Evolutionary conservation across 2,113 vertebrate genomes (phyloP).

Genomic region (Centropristis striata): DNA sequence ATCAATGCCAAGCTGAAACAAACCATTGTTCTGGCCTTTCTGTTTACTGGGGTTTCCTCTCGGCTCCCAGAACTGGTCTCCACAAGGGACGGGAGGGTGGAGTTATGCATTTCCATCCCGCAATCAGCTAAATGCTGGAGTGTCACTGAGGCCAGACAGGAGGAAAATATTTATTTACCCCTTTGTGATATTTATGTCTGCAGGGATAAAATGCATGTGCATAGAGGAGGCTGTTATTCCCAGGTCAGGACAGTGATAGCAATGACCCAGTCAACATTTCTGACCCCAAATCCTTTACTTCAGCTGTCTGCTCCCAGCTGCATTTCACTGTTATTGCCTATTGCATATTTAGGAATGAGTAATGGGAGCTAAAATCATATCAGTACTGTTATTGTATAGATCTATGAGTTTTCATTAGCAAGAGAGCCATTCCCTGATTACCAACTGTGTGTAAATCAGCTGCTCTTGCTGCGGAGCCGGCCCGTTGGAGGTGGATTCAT

Average conservation of each 20-base stretch:
- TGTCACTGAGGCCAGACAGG: conserved; percentile 40
- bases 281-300: conserved; percentile 47
- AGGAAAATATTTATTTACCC: conserved; percentile 69
- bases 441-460: conserved; percentile 83
- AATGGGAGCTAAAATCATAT: conserved; percentile 77
- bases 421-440: conserved; percentile 87
- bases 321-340: conserved; percentile 57
- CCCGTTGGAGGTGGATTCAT: conserved; percentile 67
- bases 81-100: conserved; percentile 29
- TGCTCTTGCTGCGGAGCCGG: conserved; percentile 35
- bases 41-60: conserved; percentile 65
- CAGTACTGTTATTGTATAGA: conserved; percentile 76
- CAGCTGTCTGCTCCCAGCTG: conserved; percentile 25
- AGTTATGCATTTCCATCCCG: conserved; percentile 60
- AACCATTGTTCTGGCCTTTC: conserved; percentile 50
- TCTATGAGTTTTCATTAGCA: conserved; percentile 87
- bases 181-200: conserved; percentile 73
- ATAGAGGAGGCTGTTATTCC: conserved; percentile 18
- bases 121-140: conserved; percentile 79
- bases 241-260: conserved; percentile 19
- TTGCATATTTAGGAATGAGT: conserved; percentile 79
- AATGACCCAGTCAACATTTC: conserved; percentile 48
- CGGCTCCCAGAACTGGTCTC: conserved; percentile 36
- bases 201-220: conserved; percentile 35
- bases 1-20: conserved; percentile 66